Percentiles rank a stretch among this genome's conserved stretches.
phyloP scores from a whole-genome alignment of 2,113 vertebrate species.

The Girardinichthys multiradiatus region DNA sequence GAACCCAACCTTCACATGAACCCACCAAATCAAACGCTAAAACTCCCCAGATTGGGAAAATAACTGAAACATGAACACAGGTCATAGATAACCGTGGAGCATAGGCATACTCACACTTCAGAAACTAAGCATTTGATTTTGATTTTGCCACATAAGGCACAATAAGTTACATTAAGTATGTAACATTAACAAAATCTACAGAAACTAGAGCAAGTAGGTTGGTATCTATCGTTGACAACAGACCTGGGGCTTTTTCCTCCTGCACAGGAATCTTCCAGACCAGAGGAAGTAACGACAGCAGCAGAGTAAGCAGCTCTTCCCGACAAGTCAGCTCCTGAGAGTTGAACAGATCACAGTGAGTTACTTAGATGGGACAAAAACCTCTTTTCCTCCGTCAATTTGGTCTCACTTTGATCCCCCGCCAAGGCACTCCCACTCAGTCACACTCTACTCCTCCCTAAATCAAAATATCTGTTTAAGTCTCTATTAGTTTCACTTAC shows the following conservation, averaged over 20 bases:
- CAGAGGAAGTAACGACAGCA: conserved; percentile 92
- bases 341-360: conserved; percentile 31
- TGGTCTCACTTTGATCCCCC: conserved; percentile 44
- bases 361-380: conserved; percentile 19
- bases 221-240: conserved; percentile 8
- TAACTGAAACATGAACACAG: background rate
- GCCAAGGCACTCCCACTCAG: conserved; percentile 48
- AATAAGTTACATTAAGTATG: too few species aligned
- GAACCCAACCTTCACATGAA: conserved; percentile 7
- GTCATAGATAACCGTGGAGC: background rate
- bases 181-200: background rate
- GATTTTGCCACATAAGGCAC: too few species aligned
- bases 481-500: background rate
- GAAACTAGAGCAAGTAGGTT: background rate
- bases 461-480: background rate
- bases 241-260: conserved; percentile 91
- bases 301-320: conserved; percentile 94
- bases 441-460: background rate
- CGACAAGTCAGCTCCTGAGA: conserved; percentile 94
- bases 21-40: conserved; percentile 3
- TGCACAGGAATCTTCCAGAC: conserved; percentile 98
- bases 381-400: conserved; percentile 13
- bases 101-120: too few species aligned
- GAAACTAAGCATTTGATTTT: too few species aligned
- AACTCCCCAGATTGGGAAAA: background rate